Evolutionary conservation across 2,113 vertebrate genomes (phyloP).

Genomic region (Porphyrio hochstetteri): DNA sequence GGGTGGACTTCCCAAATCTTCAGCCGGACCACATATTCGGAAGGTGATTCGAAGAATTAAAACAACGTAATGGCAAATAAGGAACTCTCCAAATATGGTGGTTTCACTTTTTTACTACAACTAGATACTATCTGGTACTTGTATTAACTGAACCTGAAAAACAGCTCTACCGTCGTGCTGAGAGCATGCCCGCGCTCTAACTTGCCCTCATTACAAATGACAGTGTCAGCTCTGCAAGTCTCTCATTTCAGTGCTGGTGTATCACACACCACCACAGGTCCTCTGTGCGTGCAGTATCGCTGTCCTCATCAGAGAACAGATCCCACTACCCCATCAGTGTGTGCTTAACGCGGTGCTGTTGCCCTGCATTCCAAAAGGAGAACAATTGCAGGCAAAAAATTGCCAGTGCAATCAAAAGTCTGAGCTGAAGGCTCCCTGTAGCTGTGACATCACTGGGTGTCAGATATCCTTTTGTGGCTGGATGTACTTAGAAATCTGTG

Average conservation of each 20-base stretch:
- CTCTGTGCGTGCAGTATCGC: neutral
- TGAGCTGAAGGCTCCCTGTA: neutral
- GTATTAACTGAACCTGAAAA: neutral
- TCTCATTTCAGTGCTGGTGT: neutral
- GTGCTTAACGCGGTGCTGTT: neutral
- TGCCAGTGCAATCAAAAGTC: neutral
- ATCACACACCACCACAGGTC: neutral
- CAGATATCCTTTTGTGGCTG: constrained; percentile 8
- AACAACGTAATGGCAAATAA: neutral
- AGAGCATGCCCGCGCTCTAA: neutral
- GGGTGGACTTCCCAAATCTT: neutral
- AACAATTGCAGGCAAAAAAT: neutral
- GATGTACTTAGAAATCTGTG: constrained; percentile 6
- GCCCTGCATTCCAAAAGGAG: neutral
- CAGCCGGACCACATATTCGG: rapidly evolving
- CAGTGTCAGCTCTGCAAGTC: neutral
- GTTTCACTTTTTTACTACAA: neutral
- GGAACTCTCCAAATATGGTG: neutral
- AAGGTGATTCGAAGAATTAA: neutral
- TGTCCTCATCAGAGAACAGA: constrained; percentile 1
- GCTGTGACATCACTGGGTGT: neutral
- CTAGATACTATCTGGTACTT: neutral
- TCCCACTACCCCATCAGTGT: neutral
- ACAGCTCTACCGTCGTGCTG: neutral
- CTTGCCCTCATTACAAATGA: neutral